Percentiles rank a stretch among this genome's conserved stretches.
Evolutionary conservation across 2,113 vertebrate species (phyloP).

Genomic region (Tachycineta bicolor): DNA sequence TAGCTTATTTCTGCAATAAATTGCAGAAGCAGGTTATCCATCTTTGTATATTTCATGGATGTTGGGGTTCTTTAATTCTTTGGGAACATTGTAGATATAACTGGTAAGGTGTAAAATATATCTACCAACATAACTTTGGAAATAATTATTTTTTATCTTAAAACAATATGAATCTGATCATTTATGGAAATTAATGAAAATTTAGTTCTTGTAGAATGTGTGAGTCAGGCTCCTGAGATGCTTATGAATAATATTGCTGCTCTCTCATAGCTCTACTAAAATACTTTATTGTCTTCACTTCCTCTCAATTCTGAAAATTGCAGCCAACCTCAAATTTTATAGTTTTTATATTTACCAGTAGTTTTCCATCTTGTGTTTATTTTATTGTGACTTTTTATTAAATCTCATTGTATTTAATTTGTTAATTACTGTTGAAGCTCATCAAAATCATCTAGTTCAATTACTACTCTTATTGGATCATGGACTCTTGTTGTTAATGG

Average conservation of each 20-base stretch:
- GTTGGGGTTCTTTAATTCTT: background rate
- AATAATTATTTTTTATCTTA: slow-evolving; percentile 4
- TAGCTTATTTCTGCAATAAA: background rate
- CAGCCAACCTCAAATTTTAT: background rate
- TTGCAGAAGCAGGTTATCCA: background rate
- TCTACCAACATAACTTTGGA: background rate
- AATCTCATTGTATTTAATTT: slow-evolving; percentile 3
- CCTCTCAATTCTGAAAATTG: background rate
- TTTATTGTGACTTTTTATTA: slow-evolving; percentile 17
- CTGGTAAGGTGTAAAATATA: background rate
- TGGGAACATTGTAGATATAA: background rate
- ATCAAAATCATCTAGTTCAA: background rate
- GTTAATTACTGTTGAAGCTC: background rate
- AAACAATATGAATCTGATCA: background rate
- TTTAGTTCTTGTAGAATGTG: background rate
- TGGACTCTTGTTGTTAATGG: background rate
- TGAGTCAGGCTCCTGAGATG: background rate
- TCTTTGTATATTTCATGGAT: background rate
- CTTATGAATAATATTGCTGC: slow-evolving; percentile 14
- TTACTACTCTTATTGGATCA: background rate
- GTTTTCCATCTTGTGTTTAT: slow-evolving; percentile 22
- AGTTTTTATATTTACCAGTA: background rate
- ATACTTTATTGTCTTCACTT: background rate
- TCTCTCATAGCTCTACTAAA: slow-evolving; percentile 1
- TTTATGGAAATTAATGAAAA: slow-evolving; percentile 21